phyloP scores from a whole-genome alignment of 2,888 invertebrate genomes.

The Leptinotarsa peninsularis region DNA sequence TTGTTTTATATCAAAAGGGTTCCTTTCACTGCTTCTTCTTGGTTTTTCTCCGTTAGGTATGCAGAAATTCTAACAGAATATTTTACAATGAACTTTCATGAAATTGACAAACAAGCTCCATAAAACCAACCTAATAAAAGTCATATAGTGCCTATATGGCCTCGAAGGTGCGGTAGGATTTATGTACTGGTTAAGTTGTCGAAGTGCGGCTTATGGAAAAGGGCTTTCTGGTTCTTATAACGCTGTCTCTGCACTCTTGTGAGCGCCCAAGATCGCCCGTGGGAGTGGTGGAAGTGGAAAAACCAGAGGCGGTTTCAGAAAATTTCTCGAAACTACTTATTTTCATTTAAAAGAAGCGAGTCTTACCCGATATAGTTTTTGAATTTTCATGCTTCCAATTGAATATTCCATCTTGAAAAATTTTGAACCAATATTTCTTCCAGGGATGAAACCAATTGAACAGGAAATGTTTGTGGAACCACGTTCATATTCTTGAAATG shows the following conservation, averaged over 20 bases:
- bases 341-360: background rate
- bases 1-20: too few species aligned
- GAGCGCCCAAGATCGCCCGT: slow-evolving; percentile 48
- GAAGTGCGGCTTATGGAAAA: slow-evolving; percentile 42
- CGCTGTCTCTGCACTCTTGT: slow-evolving; percentile 49
- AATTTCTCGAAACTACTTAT: background rate
- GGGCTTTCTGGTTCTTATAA: slow-evolving; percentile 50
- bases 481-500: too few species aligned
- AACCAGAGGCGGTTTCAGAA: slow-evolving; percentile 19
- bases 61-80: too few species aligned
- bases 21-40: too few species aligned
- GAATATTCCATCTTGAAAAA: too few species aligned
- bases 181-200: slow-evolving; percentile 44
- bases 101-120: slow-evolving; percentile 30
- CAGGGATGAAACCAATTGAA: too few species aligned
- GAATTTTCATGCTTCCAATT: too few species aligned
- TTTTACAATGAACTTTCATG: slow-evolving; percentile 13
- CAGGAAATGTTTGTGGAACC: too few species aligned
- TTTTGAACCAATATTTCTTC: too few species aligned
- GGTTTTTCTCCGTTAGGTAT: too few species aligned
- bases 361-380: too few species aligned
- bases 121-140: slow-evolving; percentile 39
- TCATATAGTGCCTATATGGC: slow-evolving; percentile 31
- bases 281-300: slow-evolving; percentile 47
- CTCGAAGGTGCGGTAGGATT: slow-evolving; percentile 41